A percentile compares a stretch with the other conserved stretches of the same genome.
These are phyloP conservation scores for Pelosia muscerda DNA, from an alignment of 2,888 invertebrate species.

Conservation along the genomic window DNA sequence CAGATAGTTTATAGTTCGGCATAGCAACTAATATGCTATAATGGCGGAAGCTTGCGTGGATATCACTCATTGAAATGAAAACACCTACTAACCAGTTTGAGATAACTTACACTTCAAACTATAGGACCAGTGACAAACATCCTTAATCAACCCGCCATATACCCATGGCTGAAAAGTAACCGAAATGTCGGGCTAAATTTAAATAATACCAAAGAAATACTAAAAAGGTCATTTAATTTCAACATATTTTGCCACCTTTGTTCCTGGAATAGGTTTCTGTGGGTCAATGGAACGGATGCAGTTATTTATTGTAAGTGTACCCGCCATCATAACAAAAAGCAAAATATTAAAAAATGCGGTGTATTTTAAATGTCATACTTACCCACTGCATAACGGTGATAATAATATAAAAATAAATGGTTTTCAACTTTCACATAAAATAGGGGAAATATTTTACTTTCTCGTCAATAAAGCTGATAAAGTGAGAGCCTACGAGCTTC, in stretches of 20 bases:
- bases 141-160: too few species aligned
- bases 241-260: not conserved
- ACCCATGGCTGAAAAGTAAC: too few species aligned
- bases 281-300: not conserved
- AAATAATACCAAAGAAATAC: too few species aligned
- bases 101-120: too few species aligned
- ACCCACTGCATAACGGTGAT: slow-evolving; percentile 4
- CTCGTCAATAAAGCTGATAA: slow-evolving; percentile 59
- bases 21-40: too few species aligned
- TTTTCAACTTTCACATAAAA: slow-evolving; percentile 27
- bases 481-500: slow-evolving; percentile 47
- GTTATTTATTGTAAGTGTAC: not conserved
- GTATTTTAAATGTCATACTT: not conserved
- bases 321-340: not conserved
- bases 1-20: not conserved
- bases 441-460: slow-evolving; percentile 47
- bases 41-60: too few species aligned
- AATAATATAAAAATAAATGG: slow-evolving; percentile 25
- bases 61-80: too few species aligned
- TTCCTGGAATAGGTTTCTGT: not conserved
- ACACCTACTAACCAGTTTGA: too few species aligned
- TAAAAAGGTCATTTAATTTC: too few species aligned
- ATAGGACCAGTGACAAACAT: too few species aligned
- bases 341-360: not conserved
- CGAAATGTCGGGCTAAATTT: too few species aligned